phyloP scores from a whole-genome alignment of 2,888 invertebrate species.

The Apotomis capreana region DNA sequence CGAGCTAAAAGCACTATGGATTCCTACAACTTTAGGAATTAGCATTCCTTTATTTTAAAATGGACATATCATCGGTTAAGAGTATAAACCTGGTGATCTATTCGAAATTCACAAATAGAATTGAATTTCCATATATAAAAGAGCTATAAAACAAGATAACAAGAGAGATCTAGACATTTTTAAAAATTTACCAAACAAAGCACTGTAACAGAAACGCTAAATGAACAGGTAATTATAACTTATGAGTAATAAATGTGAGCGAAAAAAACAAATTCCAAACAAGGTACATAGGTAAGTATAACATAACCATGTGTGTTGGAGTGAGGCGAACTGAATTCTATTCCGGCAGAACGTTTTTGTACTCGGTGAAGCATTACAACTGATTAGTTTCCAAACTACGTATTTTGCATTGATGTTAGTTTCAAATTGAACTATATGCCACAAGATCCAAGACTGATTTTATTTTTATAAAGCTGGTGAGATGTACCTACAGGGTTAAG shows the following conservation, averaged over 20 bases:
- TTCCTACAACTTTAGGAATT: no score
- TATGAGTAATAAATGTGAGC: constrained; percentile 38
- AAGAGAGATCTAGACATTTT: no score
- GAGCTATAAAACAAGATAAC: no score
- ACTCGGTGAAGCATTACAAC: constrained; percentile 7
- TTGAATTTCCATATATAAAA: no score
- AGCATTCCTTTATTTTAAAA: no score
- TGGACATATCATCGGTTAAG: no score
- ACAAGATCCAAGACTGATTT: neutral
- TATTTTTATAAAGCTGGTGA: neutral
- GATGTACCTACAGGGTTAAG: neutral
- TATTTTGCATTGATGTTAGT: neutral
- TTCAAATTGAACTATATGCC: neutral
- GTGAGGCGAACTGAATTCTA: constrained; percentile 34
- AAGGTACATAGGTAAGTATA: constrained; percentile 18
- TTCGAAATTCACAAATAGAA: no score
- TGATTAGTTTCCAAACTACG: constrained; percentile 24
- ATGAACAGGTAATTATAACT: constrained; percentile 5
- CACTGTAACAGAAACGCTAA: constrained; percentile 2
- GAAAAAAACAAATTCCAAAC: constrained; percentile 41
- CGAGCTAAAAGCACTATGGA: no score
- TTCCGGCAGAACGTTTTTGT: constrained; percentile 51
- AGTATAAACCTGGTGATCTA: no score
- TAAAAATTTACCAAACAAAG: neutral
- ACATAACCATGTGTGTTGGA: constrained; percentile 37